phyloP scores from a whole-genome alignment of 2,888 invertebrate species.

The Dynastes maya region DNA sequence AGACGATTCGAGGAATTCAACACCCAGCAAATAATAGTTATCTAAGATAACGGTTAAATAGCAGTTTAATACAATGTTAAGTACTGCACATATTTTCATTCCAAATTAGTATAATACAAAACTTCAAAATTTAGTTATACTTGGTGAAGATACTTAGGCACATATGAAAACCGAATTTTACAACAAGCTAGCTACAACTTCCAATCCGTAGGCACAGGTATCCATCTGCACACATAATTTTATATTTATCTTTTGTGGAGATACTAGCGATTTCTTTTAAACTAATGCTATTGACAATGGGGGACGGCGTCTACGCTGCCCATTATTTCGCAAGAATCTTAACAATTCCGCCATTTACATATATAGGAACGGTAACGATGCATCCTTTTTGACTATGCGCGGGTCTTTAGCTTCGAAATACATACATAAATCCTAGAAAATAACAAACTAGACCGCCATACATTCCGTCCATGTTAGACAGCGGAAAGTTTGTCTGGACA shows the following conservation, averaged over 20 bases:
- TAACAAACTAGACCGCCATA: conserved; percentile 40
- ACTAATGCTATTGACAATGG: conserved; percentile 34
- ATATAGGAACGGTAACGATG: conserved; percentile 54
- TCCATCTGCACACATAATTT: background rate
- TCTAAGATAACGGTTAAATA: no score
- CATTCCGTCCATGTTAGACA: conserved; percentile 46
- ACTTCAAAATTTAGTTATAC: no score
- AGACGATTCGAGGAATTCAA: no score
- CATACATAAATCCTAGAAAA: conserved; percentile 44
- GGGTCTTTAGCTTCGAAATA: conserved; percentile 50
- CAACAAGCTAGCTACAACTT: no score
- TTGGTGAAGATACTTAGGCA: no score
- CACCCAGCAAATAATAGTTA: no score
- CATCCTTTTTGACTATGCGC: conserved; percentile 54
- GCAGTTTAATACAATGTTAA: no score
- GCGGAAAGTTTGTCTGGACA: conserved; percentile 44
- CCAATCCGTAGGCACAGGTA: no score
- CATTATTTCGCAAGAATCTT: conserved; percentile 56
- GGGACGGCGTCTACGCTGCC: conserved; percentile 30
- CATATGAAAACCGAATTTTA: no score
- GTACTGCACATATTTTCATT: no score
- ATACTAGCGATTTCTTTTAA: conserved; percentile 11
- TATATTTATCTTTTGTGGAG: conserved; percentile 16
- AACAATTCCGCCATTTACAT: conserved; percentile 59
- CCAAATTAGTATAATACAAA: no score